Evolutionary conservation across 2,113 vertebrate species (phyloP), one percentile per base, ranked within the genome.

Genomic region (Dicrurus megarhynchus): DNA sequence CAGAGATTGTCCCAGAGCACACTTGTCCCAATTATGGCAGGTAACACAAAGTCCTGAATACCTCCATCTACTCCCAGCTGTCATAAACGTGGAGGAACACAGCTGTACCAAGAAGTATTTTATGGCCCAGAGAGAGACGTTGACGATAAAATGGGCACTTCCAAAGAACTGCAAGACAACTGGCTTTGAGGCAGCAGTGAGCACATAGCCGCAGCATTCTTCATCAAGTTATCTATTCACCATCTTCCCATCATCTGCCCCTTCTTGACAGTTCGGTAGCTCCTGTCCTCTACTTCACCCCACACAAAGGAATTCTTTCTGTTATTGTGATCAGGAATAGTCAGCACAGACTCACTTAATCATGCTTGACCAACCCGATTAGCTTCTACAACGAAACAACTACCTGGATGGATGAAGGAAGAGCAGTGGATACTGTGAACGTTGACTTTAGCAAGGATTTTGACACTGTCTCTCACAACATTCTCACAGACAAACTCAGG

Each of bases 21-120:
- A 18, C 5, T 50, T 47, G 27, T 21, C n/a, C n/a, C 57, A 24
- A 0, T 33, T 39, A 8, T 1, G 7, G 49, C 19, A 84, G n/a
- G 8, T 17, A 67, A 59, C 12, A 7, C 1, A 0, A 65, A 61
- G 35, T 10, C 12, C 32, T 77, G 35, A 61, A 4, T 17, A 30
- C 4, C 28, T 67, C 63, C 24, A 32, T 26, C 67, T 64, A 30
- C 23, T 50, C n/a, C 30, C 37, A 59, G 22, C 7, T 15, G 16
- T 16, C 24, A 17, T 20, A 37, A 91, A 49, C 3, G 2, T 33
- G 50, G 24, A 87, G 24, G 55, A 87, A 53, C 1, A 5, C n/a
- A 87, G 41, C 13, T 39, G 53, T 16, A 42, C 32, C 18, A 39
- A 47, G 24, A 53, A 49, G 6, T 2, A 19, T 2, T 13, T 6